A percentile compares a stretch with the other conserved stretches of the same genome.
phyloP scores from a whole-genome alignment of 2,888 invertebrate genomes.

The Gortyna flavago region DNA sequence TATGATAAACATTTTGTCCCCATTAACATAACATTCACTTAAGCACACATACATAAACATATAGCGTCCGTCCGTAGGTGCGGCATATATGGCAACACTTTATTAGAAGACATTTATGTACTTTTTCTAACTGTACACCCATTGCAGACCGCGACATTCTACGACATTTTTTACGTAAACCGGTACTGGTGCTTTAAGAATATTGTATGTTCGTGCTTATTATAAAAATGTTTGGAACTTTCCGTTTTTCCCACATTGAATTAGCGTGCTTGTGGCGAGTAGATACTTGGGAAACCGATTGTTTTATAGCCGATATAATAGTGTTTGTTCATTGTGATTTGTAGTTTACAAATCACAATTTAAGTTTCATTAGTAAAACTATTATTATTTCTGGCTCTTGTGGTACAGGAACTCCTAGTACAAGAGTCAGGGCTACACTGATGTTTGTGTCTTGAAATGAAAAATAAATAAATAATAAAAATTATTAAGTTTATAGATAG shows the following conservation, averaged over 20 bases:
- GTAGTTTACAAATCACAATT: conserved; percentile 29
- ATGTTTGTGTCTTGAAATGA: too few species aligned
- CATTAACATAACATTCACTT: conserved; percentile 67
- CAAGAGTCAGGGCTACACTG: too few species aligned
- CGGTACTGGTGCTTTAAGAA: conserved; percentile 53
- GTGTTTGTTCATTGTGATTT: conserved; percentile 22
- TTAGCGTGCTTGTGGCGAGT: conserved; percentile 22
- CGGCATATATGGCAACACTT: conserved; percentile 64
- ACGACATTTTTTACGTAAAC: conserved; percentile 61
- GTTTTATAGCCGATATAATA: conserved; percentile 34
- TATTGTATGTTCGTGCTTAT: conserved; percentile 55
- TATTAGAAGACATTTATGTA: conserved; percentile 60
- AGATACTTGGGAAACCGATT: conserved; percentile 44
- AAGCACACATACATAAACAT: conserved; percentile 52
- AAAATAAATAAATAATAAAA: too few species aligned
- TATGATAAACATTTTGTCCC: conserved; percentile 57
- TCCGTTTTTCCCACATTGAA: conserved; percentile 57
- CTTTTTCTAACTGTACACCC: conserved; percentile 66
- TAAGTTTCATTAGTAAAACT: conserved; percentile 12
- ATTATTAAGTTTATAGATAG: too few species aligned
- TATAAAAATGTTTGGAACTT: conserved; percentile 57
- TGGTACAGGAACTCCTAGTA: too few species aligned
- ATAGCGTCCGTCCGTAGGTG: conserved; percentile 58
- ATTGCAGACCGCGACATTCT: conserved; percentile 65
- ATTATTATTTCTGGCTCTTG: neutral